These are phyloP conservation scores for Cyanocitta stelleri DNA, from an alignment of 2,113 vertebrate genomes.

Conservation along the genomic window DNA sequence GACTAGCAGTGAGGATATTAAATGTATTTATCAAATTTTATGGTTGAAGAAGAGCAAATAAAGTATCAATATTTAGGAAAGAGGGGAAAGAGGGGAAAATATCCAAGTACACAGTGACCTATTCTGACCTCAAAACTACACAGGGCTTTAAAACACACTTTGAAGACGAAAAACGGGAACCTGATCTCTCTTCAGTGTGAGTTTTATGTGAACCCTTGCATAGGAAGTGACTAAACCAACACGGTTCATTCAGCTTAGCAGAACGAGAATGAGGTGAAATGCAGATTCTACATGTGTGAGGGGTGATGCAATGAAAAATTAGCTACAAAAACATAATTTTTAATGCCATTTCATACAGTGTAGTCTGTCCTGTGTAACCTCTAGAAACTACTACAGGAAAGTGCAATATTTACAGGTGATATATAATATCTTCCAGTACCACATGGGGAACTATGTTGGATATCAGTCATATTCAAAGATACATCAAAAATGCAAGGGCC, in stretches of 20 bases:
- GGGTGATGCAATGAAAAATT: background rate
- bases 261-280: background rate
- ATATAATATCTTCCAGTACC: background rate
- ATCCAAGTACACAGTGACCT: background rate
- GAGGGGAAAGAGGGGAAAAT: background rate
- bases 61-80: background rate
- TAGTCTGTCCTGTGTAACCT: background rate
- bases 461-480: background rate
- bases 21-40: background rate
- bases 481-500: background rate
- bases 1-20: background rate
- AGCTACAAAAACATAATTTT: background rate
- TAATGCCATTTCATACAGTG: background rate
- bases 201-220: background rate
- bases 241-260: background rate
- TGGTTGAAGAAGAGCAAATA: background rate
- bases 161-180: accelerated
- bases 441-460: background rate
- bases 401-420: background rate
- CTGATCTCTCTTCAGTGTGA: background rate
- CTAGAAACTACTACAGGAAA: background rate
- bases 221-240: background rate
- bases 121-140: background rate
- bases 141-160: background rate
- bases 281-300: background rate